Evolutionary conservation across 2,888 invertebrate genomes (phyloP), one percentile per base, ranked within the genome.

Genomic region (Sinodicranocentrus sp.): DNA sequence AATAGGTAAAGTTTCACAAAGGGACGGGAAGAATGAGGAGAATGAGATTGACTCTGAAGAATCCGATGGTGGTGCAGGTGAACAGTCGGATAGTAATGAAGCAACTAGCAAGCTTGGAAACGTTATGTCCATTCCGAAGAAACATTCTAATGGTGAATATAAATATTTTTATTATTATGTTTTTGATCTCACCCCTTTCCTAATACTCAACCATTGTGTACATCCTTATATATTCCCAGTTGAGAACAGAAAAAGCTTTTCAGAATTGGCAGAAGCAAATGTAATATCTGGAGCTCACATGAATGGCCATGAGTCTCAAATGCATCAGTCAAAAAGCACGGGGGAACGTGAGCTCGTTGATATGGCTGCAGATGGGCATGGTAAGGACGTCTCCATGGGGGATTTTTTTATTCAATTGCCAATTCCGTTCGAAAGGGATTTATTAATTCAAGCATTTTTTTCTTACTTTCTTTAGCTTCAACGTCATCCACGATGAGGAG

Each of bases 231-330:
- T 33, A 61, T 10, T 75, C 82, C 6, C 48, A 84, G 86, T 89
- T 39, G 90, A 90, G 84, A 89, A 90, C 82, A 87, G 90, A 67
- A 89, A 89, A 87, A 90, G 90, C 78, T 89, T 90, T 84, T 89
- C 90, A 6, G 90, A 90, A 85, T 89, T 90, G 89, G 89, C 89
- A 54, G 89, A 90, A 78, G 90, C 89, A 5, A 89, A 90, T 63
- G 89, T 90, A 19, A 87, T 88, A 25, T 89, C 89, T 21, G 89
- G 88, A 61, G 86, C 89, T 77, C 87, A 86, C 54, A 76, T 82
- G 68, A 87, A 85, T 77, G 88, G 88, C 48, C 83, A 85, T 65
- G 85, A 85, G 67, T 79, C 76, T 68, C 82, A 82, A 48, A 84
- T 87, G 87, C 87, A 84, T 28, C 80, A 84, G 84, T 85, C 86